Evolutionary conservation across 2,113 vertebrate species (phyloP).

Genomic region (Nothobranchius furzeri): DNA sequence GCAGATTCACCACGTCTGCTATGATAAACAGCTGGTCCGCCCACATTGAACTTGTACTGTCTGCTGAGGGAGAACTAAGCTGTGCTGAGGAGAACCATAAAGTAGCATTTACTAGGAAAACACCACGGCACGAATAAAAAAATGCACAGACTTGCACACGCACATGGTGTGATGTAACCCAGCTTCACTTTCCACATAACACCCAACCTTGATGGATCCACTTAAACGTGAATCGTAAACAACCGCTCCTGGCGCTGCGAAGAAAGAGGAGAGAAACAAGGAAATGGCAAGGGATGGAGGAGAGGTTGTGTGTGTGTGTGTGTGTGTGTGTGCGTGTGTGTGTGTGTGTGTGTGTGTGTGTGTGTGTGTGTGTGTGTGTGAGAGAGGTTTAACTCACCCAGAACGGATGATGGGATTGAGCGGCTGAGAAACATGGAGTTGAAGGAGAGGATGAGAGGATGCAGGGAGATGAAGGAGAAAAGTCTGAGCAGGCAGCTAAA

Average conservation of each 20-base stretch:
- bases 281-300: constrained; percentile 36
- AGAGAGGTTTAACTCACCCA: constrained; percentile 15
- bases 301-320: neutral
- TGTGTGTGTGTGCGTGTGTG: neutral
- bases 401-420: constrained; percentile 62
- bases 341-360: constrained; percentile 1
- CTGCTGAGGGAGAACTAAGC: neutral
- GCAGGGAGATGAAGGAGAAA: constrained; percentile 48
- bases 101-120: neutral
- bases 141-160: neutral
- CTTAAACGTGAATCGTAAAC: constrained; percentile 37
- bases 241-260: constrained; percentile 14
- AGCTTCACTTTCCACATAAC: constrained; percentile 44
- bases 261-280: constrained; percentile 33
- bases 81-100: neutral
- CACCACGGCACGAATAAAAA: neutral
- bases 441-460: constrained; percentile 44
- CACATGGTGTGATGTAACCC: constrained; percentile 43
- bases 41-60: neutral
- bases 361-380: neutral
- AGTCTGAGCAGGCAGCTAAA: constrained; percentile 65
- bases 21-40: neutral
- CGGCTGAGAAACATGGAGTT: constrained; percentile 42
- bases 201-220: constrained; percentile 51
- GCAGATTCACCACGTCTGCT: constrained; percentile 1